A percentile compares a stretch with the other conserved stretches of the same genome.
phyloP scores from a whole-genome alignment of 2,797 vertebrate genomes.

The Urosaurus nigricauda region DNA sequence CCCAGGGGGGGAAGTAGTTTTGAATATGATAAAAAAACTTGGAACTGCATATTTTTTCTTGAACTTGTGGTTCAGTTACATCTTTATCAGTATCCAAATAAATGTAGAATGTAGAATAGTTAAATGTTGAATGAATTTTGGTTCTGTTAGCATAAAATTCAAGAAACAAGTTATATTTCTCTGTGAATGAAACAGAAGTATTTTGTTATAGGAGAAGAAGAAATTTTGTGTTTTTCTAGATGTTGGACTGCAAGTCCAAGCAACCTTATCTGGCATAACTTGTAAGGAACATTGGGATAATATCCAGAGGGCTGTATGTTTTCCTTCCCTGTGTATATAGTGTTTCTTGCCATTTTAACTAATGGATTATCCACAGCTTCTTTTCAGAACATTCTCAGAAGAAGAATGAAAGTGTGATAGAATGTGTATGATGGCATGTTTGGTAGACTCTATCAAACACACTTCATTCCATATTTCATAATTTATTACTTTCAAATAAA shows the following conservation, averaged over 20 bases:
- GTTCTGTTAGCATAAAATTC: background rate
- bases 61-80: background rate
- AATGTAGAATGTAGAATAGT: background rate
- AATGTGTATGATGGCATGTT: background rate
- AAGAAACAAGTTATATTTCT: background rate
- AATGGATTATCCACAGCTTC: background rate
- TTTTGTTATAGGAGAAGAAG: background rate
- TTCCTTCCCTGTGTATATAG: no score
- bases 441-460: no score
- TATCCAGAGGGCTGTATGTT: no score
- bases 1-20: slow-evolving; percentile 5
- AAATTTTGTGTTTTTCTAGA: background rate
- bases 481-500: background rate
- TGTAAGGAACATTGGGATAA: no score
- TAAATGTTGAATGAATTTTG: background rate
- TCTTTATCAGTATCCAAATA: background rate
- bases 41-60: background rate
- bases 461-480: no score
- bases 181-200: background rate
- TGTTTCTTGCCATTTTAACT: no score
- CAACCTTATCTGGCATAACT: no score
- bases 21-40: background rate
- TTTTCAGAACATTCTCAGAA: background rate
- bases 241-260: background rate
- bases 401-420: background rate